Evolutionary conservation across 2,888 invertebrate species (phyloP), one percentile per base, ranked within the genome.

Genomic region (Euzetes globulus): DNA sequence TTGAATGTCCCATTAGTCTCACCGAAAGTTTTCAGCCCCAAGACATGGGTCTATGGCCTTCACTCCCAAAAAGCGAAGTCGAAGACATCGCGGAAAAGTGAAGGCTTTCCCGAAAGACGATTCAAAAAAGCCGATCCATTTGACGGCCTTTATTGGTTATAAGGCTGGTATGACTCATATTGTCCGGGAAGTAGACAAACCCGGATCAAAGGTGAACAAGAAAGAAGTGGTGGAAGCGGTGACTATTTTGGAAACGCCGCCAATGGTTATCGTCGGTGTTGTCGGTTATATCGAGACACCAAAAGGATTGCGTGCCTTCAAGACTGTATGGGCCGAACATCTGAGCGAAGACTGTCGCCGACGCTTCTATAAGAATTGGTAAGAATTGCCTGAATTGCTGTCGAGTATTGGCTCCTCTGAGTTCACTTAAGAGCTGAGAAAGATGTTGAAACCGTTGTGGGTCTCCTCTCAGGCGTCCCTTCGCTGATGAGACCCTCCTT

Each of bases 111-210:
- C 99, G 45, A 97, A 92, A 83, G 99, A 99, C 88, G 96, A 99
- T 83, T 86, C 91, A 41, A 89, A 87, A 81, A 98, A 98, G 84
- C 98, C 99, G 60, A 94, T 98, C 4, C 97, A 98, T 85, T 87
- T 99, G 77, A 99, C 99, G 0, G 94, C 97, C 70, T 99, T 99
- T 83, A 88, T 99, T 80, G 96, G 92, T 76, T 99, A 97, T 86
- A 99, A 99, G 85, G 98, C 99, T 82, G 99, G 99, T 84, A 99
- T 99, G 99, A 97, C 96, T 81, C 99, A 99, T 84, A 92, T 99
- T 84, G 92, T 99, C 13, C 89, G 99, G 80, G 99, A 99, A 86
- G 97, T 96, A 73, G 96, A 98, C 85, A 90, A 96, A 85, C 96
- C 96, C 82, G 97, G 97, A 78, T 98, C 97, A 85, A 97, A 99